Percentiles rank a stretch among this genome's conserved stretches.
Conservation (phyloP, 2,113 vertebrate species). For the Empidonax alnorum region DNA sequence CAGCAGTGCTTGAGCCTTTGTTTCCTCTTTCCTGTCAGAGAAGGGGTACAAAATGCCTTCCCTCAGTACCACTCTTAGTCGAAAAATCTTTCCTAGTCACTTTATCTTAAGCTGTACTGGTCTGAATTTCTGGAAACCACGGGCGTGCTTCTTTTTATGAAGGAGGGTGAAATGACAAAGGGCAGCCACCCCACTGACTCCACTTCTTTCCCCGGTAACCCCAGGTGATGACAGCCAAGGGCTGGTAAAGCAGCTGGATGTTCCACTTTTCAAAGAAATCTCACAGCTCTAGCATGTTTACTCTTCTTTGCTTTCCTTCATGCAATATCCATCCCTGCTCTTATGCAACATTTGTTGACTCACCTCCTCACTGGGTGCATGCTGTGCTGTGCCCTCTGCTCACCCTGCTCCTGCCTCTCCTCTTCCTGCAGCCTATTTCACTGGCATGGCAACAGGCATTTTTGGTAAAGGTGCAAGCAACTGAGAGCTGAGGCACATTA, state of each 20-base stretch:
- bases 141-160: neutral
- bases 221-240: neutral
- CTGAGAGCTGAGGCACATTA: rapidly evolving
- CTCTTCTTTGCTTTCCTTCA: neutral
- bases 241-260: neutral
- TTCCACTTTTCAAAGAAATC: neutral
- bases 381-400: neutral
- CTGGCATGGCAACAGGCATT: neutral
- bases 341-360: neutral
- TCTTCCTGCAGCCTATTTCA: neutral
- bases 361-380: rapidly evolving
- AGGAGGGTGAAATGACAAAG: neutral
- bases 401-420: neutral
- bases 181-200: neutral
- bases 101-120: neutral
- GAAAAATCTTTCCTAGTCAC: neutral
- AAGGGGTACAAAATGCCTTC: neutral
- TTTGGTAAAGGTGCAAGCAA: neutral
- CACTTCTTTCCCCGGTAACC: neutral
- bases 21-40: neutral
- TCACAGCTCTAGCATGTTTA: neutral
- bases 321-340: neutral
- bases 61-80: neutral
- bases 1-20: neutral
- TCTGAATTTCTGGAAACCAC: neutral